Evolutionary conservation across 2,888 invertebrate genomes (phyloP).

Genomic region (Phalangium opilio): DNA sequence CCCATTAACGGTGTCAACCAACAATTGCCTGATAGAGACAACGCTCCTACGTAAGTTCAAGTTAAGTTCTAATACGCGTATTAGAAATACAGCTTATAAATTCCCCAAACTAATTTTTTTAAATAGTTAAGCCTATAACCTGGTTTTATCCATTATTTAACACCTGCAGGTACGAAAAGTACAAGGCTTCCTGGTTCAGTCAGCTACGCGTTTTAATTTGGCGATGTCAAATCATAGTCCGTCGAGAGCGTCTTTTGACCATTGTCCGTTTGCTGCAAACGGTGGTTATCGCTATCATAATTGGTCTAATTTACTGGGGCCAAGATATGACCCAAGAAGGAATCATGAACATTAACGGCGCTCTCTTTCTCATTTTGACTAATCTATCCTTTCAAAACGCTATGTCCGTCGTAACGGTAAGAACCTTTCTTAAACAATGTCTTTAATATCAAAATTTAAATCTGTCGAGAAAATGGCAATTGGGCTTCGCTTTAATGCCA

Average conservation of each 20-base stretch:
- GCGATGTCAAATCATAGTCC: constrained; percentile 73
- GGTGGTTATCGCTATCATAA: constrained; percentile 39
- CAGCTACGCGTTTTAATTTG: constrained; percentile 80
- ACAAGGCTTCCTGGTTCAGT: constrained; percentile 70
- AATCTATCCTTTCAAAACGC: constrained; percentile 33
- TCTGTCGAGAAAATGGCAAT: no score
- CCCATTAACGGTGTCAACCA: background rate
- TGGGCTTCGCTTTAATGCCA: no score
- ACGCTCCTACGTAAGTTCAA: no score
- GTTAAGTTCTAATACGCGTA: no score
- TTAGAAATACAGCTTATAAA: no score
- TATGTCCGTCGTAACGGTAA: constrained; percentile 36
- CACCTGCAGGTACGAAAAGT: constrained; percentile 27
- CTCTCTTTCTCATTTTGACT: constrained; percentile 29
- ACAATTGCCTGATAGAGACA: background rate
- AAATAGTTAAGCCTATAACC: no score
- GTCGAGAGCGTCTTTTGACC: constrained; percentile 78
- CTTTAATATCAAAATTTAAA: no score
- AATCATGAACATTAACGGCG: constrained; percentile 33
- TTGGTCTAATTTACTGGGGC: constrained; percentile 33
- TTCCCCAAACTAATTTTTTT: no score
- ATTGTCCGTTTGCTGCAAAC: constrained; percentile 77
- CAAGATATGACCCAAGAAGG: constrained; percentile 27
- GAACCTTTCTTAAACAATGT: constrained; percentile 21
- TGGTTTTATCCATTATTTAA: no score